Evolutionary conservation across 2,797 vertebrate species (phyloP).

Genomic region (Arrhamphus sclerolepis): DNA sequence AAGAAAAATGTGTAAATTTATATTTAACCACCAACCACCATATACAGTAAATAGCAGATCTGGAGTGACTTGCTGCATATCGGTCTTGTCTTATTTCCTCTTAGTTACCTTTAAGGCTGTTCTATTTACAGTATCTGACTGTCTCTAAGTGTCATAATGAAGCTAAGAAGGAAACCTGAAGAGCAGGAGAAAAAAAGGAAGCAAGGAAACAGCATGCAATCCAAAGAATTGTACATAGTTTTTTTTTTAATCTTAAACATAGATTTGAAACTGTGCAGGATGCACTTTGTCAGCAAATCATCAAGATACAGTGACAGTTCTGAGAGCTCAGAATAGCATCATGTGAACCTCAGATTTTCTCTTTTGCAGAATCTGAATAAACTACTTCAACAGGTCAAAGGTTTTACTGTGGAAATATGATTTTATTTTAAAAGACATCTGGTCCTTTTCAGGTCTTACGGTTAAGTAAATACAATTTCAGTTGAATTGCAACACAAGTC

Average conservation of each 20-base stretch:
- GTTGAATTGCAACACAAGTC: no score
- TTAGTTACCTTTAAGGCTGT: conserved; percentile 18
- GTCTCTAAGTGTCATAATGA: conserved; percentile 12
- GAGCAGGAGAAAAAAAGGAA: conserved; percentile 12
- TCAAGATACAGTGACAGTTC: background rate
- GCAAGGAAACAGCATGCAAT: conserved; percentile 9
- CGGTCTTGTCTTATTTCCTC: conserved; percentile 23
- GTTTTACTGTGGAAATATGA: no score
- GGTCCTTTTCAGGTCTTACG: no score
- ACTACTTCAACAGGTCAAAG: no score
- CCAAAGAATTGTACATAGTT: conserved; percentile 10
- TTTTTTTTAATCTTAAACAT: conserved; percentile 9
- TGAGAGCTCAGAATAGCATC: conserved; percentile 6
- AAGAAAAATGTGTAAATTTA: conserved; percentile 48
- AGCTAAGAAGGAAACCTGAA: conserved; percentile 8
- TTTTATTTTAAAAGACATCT: no score
- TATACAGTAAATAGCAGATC: conserved; percentile 10
- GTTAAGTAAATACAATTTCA: no score
- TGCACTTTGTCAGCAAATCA: conserved; percentile 7
- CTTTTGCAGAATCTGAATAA: conserved; percentile 14
- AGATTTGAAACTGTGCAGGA: conserved; percentile 1
- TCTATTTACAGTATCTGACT: background rate
- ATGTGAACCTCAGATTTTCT: background rate
- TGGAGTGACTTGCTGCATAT: conserved; percentile 29
- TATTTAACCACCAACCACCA: conserved; percentile 33